Percentiles rank a stretch among this genome's conserved stretches.
These are phyloP conservation scores for Rutpela maculata DNA, from an alignment of 2,888 invertebrate genomes.

Conservation along the genomic window DNA sequence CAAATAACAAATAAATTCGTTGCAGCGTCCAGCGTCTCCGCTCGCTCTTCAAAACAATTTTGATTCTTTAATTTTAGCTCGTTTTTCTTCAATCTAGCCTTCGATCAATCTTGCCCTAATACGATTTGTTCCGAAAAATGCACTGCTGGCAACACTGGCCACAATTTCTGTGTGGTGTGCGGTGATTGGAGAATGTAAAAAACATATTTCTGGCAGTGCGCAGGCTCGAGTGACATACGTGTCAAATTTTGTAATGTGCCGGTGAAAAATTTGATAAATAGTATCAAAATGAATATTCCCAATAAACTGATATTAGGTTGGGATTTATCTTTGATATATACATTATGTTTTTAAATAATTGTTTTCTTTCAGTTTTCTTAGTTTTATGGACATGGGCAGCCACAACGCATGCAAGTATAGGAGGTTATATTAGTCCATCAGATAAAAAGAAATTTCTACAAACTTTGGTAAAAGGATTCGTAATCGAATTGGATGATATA, in stretches of 20 bases:
- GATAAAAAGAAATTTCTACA: conserved; percentile 67
- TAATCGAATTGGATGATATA: conserved; percentile 76
- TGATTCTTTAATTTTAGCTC: too few relatives aligned
- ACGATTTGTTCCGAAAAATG: too few relatives aligned
- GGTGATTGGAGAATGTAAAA: too few relatives aligned
- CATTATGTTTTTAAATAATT: not conserved
- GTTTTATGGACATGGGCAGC: conserved; percentile 48
- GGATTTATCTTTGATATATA: conserved; percentile 19
- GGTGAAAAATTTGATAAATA: conserved; percentile 53
- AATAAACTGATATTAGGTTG: conserved; percentile 54
- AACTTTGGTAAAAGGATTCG: conserved; percentile 65
- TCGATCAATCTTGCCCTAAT: too few relatives aligned
- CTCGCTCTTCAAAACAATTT: too few relatives aligned
- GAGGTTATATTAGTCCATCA: conserved; percentile 68
- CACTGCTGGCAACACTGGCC: too few relatives aligned
- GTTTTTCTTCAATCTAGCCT: too few relatives aligned
- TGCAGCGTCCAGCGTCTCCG: too few relatives aligned
- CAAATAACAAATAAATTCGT: too few relatives aligned
- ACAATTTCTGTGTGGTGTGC: too few relatives aligned
- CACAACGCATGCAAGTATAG: conserved; percentile 67
- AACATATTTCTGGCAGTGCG: not conserved
- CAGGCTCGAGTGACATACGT: conserved; percentile 50
- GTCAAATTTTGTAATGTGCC: conserved; percentile 62
- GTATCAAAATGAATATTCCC: conserved; percentile 52
- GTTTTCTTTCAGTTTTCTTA: conserved; percentile 54